Conservation (phyloP, 1,140 invertebrate species). For the Maconellicoccus hirsutus region DNA sequence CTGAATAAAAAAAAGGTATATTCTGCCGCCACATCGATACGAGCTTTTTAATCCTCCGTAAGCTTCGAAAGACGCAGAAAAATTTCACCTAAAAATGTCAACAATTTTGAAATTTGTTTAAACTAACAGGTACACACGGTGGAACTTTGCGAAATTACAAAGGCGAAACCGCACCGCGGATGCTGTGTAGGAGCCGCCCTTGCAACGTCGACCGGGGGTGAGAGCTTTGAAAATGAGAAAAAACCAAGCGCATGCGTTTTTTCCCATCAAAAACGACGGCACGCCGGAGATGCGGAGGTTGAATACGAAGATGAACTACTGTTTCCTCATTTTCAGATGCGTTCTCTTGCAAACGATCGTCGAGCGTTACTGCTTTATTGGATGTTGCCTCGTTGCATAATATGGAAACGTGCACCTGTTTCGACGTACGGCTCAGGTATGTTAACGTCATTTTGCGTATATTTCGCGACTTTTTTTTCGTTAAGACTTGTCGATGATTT, state of each 20-base stretch:
- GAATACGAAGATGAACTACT: not conserved
- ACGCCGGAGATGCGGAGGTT: not conserved
- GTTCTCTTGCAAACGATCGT: not conserved
- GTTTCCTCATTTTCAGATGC: conserved; percentile 3
- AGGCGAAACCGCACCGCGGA: not conserved
- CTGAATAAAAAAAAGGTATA: no score
- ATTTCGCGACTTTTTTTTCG: no score
- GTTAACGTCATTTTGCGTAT: not conserved
- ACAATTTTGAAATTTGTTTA: not conserved
- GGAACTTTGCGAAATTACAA: not conserved
- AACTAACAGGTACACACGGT: not conserved
- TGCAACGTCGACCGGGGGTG: not conserved
- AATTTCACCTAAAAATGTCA: not conserved
- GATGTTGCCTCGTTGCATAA: not conserved
- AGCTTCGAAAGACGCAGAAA: no score
- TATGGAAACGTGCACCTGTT: not conserved
- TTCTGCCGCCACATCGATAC: no score
- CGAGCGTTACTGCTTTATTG: not conserved
- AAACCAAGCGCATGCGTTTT: not conserved
- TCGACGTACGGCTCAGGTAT: not conserved
- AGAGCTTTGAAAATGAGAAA: not conserved
- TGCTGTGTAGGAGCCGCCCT: not conserved
- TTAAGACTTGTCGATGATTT: no score
- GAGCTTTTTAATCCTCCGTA: no score
- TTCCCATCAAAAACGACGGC: not conserved